Conservation (phyloP, 2,888 invertebrate species). For the Oscheius sp. region DNA sequence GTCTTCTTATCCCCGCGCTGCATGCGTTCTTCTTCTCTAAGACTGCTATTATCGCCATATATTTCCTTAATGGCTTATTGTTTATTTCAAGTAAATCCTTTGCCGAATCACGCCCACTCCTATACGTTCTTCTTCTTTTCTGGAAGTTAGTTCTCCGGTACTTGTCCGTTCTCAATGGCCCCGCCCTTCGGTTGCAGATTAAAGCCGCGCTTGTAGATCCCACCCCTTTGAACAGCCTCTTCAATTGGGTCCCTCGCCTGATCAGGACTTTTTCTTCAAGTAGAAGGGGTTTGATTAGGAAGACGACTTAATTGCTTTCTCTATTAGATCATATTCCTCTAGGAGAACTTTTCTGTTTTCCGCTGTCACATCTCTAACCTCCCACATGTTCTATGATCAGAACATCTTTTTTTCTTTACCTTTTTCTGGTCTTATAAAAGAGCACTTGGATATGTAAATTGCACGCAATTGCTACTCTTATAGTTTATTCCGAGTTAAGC, state of each 20-base stretch:
- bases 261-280: background rate
- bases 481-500: background rate
- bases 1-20: too few relatives aligned
- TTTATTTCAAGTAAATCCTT: too few relatives aligned
- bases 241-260: background rate
- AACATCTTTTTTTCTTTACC: background rate
- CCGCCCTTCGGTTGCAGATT: constrained; percentile 23
- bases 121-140: too few relatives aligned
- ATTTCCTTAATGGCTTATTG: too few relatives aligned
- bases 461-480: background rate
- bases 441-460: constrained; percentile 20
- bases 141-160: too few relatives aligned
- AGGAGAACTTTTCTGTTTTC: background rate
- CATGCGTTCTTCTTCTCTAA: too few relatives aligned
- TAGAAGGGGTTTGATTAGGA: background rate
- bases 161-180: background rate
- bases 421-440: background rate
- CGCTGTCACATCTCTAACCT: background rate
- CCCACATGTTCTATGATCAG: background rate
- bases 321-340: constrained; percentile 3
- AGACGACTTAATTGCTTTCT: background rate
- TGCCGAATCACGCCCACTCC: too few relatives aligned
- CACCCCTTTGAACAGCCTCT: constrained; percentile 11
- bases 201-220: constrained; percentile 24
- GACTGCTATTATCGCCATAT: too few relatives aligned